Percentiles rank a stretch among this genome's conserved stretches.
These are phyloP conservation scores for Argyresthia albistria DNA, from an alignment of 2,888 invertebrate genomes.

Conservation along the genomic window DNA sequence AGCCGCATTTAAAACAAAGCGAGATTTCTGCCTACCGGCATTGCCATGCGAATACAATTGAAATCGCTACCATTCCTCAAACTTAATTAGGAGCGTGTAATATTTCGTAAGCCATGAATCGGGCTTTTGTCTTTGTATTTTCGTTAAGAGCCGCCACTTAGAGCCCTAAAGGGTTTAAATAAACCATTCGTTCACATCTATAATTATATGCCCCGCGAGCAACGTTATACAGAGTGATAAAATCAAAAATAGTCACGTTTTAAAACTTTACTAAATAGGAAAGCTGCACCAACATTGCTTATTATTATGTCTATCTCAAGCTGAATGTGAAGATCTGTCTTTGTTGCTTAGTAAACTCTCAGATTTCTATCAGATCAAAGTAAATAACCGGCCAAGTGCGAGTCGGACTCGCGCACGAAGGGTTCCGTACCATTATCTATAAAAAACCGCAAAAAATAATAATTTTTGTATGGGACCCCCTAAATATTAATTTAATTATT, in stretches of 20 bases:
- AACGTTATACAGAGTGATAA: background rate
- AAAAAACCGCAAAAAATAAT: too few relatives aligned
- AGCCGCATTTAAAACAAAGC: slow-evolving; percentile 5
- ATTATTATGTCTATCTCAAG: too few relatives aligned
- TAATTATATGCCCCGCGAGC: background rate
- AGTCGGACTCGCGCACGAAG: too few relatives aligned
- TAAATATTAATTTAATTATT: too few relatives aligned
- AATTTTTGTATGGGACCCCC: too few relatives aligned
- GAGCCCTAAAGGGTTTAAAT: background rate
- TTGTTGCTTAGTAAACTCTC: background rate
- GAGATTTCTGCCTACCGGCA: background rate
- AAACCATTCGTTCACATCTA: background rate
- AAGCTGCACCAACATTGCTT: too few relatives aligned
- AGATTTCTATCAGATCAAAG: background rate
- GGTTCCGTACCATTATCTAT: too few relatives aligned
- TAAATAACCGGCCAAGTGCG: too few relatives aligned
- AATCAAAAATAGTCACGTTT: background rate
- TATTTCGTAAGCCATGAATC: background rate
- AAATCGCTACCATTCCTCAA: too few relatives aligned
- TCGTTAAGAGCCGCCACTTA: background rate
- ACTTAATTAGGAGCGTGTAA: too few relatives aligned
- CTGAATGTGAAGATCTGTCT: too few relatives aligned
- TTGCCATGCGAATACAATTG: background rate
- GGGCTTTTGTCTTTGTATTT: background rate
- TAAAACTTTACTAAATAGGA: background rate